Base-by-base conservation (phyloP, 2,797 vertebrate species). In the Eidolon dupreanum region DNA sequence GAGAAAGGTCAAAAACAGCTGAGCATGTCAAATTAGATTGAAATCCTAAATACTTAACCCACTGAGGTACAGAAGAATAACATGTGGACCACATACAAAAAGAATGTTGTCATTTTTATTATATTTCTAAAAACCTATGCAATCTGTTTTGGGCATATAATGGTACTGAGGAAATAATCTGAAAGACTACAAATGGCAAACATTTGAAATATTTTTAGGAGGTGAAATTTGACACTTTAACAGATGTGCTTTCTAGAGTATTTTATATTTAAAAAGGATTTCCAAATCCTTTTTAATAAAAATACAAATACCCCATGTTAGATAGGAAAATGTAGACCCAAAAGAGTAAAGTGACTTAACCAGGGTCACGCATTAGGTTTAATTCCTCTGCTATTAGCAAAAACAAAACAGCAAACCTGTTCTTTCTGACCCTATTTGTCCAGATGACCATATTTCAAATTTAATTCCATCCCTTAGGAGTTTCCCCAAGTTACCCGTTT, bases 41-140 rank as follows among this genome's bases (percentile, higher is more conserved):
- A 94, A 96, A 96, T 90, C 28, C 51, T 59, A 94, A 81, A n/a
- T 95, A 93, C 36, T 96, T 97, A 93, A 91, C 33, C 43, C 57
- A 93, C 31, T 71, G 61, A 93, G 10, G 43, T 85, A 88, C 46
- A 90, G 70, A 97, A 94, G 33, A 93, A 71, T 93, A 92, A 88
- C 46, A 70, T 6, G 2, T 33, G 43, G 46, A 73, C 3, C 57
- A 57, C 6, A 28, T 49, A 49, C 49, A 49, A 41, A 31, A 36
- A 26, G 74, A 38, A 68, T 6, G 16, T 75, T 31, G 22, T 61
- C 53, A 73, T 88, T 3, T 78, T 93, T 84, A 75, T 86, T 93
- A 88, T 41, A 84, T 93, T 88, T 95, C 51, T 68, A 84, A 93
- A 97, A 93, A 65, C 8, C 6, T 91, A 5, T 49, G 38, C 5